These are phyloP conservation scores for Calameuta filiformis DNA, from an alignment of 2,888 invertebrate species.

Conservation along the genomic window DNA sequence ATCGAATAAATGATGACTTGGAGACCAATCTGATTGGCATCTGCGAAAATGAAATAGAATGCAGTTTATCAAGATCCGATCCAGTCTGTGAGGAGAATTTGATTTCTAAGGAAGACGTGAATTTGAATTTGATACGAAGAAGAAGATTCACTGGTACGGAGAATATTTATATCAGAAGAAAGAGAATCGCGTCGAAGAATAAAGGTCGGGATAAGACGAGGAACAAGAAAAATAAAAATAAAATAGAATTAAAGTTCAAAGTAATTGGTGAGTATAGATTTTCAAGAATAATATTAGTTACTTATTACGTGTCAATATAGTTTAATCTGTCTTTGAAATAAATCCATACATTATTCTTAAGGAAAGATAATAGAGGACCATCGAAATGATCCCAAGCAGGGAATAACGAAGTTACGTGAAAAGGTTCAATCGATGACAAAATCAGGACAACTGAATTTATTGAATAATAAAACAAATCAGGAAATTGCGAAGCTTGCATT, in stretches of 20 bases:
- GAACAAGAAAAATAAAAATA: slow-evolving; percentile 36
- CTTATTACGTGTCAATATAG: neutral
- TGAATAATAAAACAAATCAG: slow-evolving; percentile 45
- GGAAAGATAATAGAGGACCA: slow-evolving; percentile 53
- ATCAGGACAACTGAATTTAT: slow-evolving; percentile 43
- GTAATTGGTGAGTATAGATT: slow-evolving; percentile 43
- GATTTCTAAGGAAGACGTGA: slow-evolving; percentile 10
- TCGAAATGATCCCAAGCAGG: slow-evolving; percentile 46
- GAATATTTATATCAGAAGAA: slow-evolving; percentile 16
- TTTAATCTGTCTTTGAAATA: neutral
- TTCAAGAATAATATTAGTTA: neutral
- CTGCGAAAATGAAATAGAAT: slow-evolving; percentile 53
- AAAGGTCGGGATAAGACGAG: slow-evolving; percentile 27
- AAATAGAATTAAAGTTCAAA: slow-evolving; percentile 53
- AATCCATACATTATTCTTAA: slow-evolving; percentile 18
- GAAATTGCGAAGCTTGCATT: slow-evolving; percentile 48
- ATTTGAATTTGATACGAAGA: slow-evolving; percentile 1
- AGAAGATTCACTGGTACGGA: neutral
- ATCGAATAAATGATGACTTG: slow-evolving; percentile 49
- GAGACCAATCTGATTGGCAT: slow-evolving; percentile 45
- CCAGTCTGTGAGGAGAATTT: slow-evolving; percentile 41
- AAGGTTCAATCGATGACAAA: slow-evolving; percentile 42
- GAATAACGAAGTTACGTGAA: slow-evolving; percentile 42
- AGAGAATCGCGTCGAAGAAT: slow-evolving; percentile 48
- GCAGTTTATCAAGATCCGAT: slow-evolving; percentile 41